These are phyloP conservation scores for Bilobella aurantiaca DNA, from an alignment of 1,140 invertebrate genomes.

Conservation along the genomic window DNA sequence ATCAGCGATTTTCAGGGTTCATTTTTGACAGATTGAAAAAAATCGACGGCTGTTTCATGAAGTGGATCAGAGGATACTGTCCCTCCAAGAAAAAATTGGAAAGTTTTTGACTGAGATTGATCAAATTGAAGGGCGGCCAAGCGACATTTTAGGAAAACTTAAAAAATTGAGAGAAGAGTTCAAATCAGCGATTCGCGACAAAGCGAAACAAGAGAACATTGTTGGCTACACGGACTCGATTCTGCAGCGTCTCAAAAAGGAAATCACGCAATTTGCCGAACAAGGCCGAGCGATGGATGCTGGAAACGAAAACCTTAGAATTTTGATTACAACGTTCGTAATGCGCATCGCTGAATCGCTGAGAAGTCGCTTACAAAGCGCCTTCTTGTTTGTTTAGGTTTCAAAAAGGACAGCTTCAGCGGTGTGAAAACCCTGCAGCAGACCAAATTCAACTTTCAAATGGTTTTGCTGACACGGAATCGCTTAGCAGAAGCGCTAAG, in stretches of 20 bases:
- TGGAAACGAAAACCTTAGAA: background rate
- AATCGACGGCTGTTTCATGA: constrained; percentile 1
- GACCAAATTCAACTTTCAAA: background rate
- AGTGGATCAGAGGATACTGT: constrained; percentile 8
- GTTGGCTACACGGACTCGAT: background rate
- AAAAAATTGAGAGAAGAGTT: background rate
- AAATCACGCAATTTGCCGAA: background rate
- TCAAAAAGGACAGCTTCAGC: background rate
- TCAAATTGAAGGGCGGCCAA: background rate
- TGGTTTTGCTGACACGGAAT: background rate
- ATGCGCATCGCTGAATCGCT: background rate
- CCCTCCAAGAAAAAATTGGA: background rate
- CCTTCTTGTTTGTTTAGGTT: background rate
- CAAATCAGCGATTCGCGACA: background rate
- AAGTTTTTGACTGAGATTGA: background rate
- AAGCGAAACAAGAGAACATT: background rate
- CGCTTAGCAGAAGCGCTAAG: background rate
- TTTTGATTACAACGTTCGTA: background rate
- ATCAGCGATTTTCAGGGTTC: background rate
- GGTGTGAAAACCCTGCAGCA: background rate
- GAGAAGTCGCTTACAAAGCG: background rate
- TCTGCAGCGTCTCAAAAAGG: background rate
- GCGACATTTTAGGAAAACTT: background rate
- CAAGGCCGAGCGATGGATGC: background rate
- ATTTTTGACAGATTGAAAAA: background rate